Conservation (phyloP, 2,797 vertebrate species). For the Megalops cyprinoides region DNA sequence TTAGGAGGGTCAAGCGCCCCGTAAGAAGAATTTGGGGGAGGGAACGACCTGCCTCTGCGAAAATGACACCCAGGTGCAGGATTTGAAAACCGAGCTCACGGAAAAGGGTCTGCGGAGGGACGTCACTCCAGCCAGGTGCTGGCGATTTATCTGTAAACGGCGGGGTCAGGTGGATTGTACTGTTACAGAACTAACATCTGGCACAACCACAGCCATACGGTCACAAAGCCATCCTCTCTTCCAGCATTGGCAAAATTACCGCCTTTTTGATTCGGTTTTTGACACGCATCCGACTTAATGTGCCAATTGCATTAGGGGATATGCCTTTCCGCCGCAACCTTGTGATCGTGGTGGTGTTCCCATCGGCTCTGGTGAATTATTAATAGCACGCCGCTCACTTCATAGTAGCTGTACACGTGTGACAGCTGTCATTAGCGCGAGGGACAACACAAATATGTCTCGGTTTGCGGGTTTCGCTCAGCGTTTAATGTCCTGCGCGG, state of each 20-base stretch:
- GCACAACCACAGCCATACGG: not conserved
- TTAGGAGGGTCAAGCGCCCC: not conserved
- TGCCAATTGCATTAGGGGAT: not conserved
- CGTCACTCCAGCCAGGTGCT: not conserved
- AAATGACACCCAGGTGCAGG: not conserved
- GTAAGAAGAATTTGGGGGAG: not conserved
- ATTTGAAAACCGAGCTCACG: not conserved
- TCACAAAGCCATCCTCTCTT: not conserved
- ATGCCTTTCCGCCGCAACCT: not conserved
- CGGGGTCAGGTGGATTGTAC: not conserved
- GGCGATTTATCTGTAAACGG: not conserved
- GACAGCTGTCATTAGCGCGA: constrained; percentile 4
- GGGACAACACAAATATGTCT: not conserved
- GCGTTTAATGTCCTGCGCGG: not conserved
- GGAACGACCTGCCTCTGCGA: not conserved
- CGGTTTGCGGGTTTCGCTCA: not conserved
- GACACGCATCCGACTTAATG: not conserved
- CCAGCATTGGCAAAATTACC: too few species aligned
- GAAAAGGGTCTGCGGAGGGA: not conserved
- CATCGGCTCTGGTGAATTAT: constrained; percentile 23
- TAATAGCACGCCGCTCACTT: constrained; percentile 12
- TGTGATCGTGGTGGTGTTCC: not conserved
- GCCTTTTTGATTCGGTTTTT: not conserved
- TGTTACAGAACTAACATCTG: not conserved
- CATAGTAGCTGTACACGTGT: not conserved